Evolutionary conservation across 1,140 invertebrate genomes (phyloP).

Genomic region (Centruroides vittatus): DNA sequence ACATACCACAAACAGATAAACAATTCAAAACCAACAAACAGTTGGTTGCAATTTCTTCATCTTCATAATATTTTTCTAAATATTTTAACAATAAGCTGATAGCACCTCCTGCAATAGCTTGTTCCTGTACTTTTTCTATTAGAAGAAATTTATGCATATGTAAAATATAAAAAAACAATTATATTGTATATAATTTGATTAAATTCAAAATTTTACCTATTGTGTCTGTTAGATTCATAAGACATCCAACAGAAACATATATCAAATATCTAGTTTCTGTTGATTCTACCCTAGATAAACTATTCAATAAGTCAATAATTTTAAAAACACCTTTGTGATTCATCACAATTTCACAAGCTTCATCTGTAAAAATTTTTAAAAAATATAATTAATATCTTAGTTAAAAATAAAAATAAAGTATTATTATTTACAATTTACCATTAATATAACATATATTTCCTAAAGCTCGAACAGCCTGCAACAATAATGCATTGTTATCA

Average conservation of each 20-base stretch:
- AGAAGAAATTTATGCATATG: neutral
- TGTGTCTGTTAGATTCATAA: conserved; percentile 63
- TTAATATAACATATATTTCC: conserved; percentile 81
- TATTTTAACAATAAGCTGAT: conserved; percentile 42
- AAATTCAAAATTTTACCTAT: conserved; percentile 38
- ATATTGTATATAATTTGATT: neutral
- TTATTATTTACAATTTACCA: conserved; percentile 34
- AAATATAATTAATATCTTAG: neutral
- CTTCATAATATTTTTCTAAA: conserved; percentile 33
- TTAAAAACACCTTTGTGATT: conserved; percentile 26
- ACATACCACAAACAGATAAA: conserved; percentile 47
- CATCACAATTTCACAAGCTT: conserved; percentile 28
- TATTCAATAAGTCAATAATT: conserved; percentile 26
- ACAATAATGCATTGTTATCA: conserved; percentile 25
- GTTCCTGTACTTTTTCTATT: conserved; percentile 26
- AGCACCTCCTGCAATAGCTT: conserved; percentile 47
- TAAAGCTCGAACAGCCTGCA: conserved; percentile 59
- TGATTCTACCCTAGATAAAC: conserved; percentile 20
- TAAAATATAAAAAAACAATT: neutral
- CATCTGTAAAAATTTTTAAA: conserved; percentile 24
- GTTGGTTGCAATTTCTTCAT: conserved; percentile 47
- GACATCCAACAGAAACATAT: conserved; percentile 46
- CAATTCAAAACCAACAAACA: conserved; percentile 53
- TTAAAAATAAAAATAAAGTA: neutral
- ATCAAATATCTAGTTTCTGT: conserved; percentile 26